These are phyloP conservation scores for Apodemus speciosus DNA, from an alignment of 2,113 vertebrate genomes.

Conservation along the genomic window DNA sequence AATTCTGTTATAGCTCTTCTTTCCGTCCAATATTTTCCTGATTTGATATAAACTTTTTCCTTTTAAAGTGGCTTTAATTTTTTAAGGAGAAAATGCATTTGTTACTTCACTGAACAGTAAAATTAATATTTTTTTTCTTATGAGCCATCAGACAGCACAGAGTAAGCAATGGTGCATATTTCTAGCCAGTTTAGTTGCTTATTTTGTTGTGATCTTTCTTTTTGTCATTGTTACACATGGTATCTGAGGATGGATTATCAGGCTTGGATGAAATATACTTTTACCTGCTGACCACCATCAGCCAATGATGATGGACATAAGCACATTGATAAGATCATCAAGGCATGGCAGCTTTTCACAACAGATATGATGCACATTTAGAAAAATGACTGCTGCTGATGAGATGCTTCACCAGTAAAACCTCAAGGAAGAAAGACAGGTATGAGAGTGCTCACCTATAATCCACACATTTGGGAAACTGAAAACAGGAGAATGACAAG, in stretches of 20 bases:
- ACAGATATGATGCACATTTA: background rate
- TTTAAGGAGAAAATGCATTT: conserved; percentile 41
- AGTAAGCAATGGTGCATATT: conserved; percentile 9
- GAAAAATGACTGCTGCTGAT: background rate
- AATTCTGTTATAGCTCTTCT: background rate
- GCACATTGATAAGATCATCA: background rate
- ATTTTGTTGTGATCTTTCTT: conserved; percentile 34
- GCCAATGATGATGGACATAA: background rate
- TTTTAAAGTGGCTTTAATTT: background rate
- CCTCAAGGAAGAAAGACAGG: background rate
- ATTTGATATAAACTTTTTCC: conserved; percentile 8
- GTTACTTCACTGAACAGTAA: conserved; percentile 67
- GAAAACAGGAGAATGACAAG: background rate
- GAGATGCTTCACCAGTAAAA: background rate
- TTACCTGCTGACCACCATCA: background rate
- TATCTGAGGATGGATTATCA: too few species aligned
- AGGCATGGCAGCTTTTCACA: background rate
- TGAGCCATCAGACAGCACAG: conserved; percentile 32
- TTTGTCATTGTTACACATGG: background rate
- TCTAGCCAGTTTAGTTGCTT: conserved; percentile 31
- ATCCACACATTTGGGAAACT: background rate
- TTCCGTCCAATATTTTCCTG: background rate
- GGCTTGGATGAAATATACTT: background rate
- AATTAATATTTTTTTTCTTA: conserved; percentile 58
- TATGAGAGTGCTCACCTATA: background rate